Percentiles rank a stretch among this genome's conserved stretches.
Evolutionary conservation across 1,140 invertebrate genomes (phyloP).

Genomic region (Panagrolaimus sp.): DNA sequence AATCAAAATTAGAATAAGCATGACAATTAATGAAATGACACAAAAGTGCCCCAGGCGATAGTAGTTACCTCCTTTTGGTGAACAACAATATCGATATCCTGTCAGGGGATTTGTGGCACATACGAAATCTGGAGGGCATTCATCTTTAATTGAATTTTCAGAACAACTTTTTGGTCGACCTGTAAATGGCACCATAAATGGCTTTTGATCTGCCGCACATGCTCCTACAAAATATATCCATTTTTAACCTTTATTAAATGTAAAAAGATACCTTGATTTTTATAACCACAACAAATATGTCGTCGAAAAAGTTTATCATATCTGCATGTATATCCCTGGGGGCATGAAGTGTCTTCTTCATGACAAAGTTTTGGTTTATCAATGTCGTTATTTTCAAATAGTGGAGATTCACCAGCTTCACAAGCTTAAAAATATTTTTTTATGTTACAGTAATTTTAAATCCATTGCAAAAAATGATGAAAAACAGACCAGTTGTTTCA

Average conservation of each 20-base stretch:
- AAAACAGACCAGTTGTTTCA: constrained; percentile 24
- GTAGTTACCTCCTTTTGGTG: not conserved
- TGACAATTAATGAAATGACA: not conserved
- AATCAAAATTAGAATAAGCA: not conserved
- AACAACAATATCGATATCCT: constrained; percentile 25
- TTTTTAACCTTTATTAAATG: too few species aligned
- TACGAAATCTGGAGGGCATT: constrained; percentile 22
- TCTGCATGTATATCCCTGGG: not conserved
- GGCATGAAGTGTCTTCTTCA: not conserved
- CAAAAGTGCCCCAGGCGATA: constrained; percentile 17
- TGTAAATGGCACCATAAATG: not conserved
- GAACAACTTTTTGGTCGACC: not conserved
- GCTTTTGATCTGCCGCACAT: not conserved
- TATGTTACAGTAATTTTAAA: too few species aligned
- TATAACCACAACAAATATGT: constrained; percentile 13
- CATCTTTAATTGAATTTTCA: constrained; percentile 7
- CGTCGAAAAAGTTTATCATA: constrained; percentile 4
- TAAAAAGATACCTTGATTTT: not conserved
- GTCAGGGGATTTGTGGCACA: constrained; percentile 19
- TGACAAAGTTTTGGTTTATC: constrained; percentile 20
- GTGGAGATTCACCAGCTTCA: constrained; percentile 25
- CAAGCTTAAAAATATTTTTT: constrained; percentile 21
- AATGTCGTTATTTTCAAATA: constrained; percentile 21
- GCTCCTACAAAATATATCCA: too few species aligned
- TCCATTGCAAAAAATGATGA: not conserved